Conservation (phyloP, 2,113 vertebrate genomes). For the Aythya baeri region DNA sequence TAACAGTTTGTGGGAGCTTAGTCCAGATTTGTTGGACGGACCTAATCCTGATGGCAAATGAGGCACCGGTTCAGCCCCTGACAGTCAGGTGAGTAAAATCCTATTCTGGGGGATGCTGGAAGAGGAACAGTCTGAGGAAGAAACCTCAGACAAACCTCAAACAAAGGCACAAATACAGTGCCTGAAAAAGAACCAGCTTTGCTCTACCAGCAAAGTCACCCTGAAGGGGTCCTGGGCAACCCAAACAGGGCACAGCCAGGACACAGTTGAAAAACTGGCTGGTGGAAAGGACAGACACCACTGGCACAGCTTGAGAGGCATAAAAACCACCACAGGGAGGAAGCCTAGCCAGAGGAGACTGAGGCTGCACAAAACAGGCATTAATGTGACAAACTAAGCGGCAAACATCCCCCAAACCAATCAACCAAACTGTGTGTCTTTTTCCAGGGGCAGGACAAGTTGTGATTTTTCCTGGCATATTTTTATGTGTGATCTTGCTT, state of each 20-base stretch:
- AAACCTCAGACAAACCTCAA: not conserved
- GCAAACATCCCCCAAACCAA: not conserved
- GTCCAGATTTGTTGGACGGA: not conserved
- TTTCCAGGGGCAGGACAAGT: constrained; percentile 7
- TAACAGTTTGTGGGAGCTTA: not conserved
- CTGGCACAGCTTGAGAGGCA: not conserved
- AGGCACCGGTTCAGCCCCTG: not conserved
- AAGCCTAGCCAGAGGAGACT: not conserved
- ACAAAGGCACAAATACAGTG: not conserved
- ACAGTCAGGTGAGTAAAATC: constrained; percentile 68
- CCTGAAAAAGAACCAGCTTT: not conserved
- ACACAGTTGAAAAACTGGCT: not conserved
- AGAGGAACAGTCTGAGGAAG: not conserved
- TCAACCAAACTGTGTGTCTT: not conserved
- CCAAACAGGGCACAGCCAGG: not conserved
- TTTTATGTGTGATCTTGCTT: not conserved
- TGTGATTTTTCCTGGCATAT: constrained; percentile 36
- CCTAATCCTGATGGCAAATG: not conserved
- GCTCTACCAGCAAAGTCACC: not conserved
- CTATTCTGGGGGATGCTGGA: not conserved
- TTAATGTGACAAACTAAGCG: not conserved
- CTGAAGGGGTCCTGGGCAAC: not conserved
- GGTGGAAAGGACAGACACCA: not conserved
- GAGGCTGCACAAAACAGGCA: not conserved
- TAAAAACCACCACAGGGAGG: not conserved